Evolutionary conservation across 2,888 invertebrate species (phyloP).

Genomic region (Hyles lineata): DNA sequence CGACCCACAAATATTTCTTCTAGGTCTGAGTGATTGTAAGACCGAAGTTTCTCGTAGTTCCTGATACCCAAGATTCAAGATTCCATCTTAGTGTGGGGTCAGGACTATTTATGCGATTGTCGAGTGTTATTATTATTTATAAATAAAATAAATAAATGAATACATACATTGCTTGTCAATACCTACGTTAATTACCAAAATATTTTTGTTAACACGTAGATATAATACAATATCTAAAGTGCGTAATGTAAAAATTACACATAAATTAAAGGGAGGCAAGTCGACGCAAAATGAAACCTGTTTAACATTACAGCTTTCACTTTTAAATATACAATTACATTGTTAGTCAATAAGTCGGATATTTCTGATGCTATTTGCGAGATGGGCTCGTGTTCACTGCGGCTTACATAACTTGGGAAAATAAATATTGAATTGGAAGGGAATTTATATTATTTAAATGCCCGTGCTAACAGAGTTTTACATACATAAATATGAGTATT

Average conservation of each 20-base stretch:
- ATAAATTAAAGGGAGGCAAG: slow-evolving; percentile 15
- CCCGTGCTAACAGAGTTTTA: neutral
- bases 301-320: slow-evolving; percentile 53
- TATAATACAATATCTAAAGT: neutral
- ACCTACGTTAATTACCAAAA: no score
- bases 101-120: no score
- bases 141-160: no score
- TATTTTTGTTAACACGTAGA: neutral
- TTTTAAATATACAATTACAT: slow-evolving; percentile 46
- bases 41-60: no score
- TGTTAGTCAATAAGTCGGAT: slow-evolving; percentile 27
- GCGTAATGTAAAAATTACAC: slow-evolving; percentile 1
- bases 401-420: slow-evolving; percentile 19
- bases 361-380: neutral
- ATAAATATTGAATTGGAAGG: neutral
- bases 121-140: no score
- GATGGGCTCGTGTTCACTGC: slow-evolving; percentile 2
- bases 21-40: no score
- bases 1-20: no score
- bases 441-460: neutral
- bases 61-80: no score
- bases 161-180: no score
- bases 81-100: no score
- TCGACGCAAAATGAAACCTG: slow-evolving; percentile 55
- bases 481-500: neutral